Percentiles rank a stretch among this genome's conserved stretches.
Evolutionary conservation across 2,888 invertebrate genomes (phyloP).

Genomic region (Podabrus alpinus): DNA sequence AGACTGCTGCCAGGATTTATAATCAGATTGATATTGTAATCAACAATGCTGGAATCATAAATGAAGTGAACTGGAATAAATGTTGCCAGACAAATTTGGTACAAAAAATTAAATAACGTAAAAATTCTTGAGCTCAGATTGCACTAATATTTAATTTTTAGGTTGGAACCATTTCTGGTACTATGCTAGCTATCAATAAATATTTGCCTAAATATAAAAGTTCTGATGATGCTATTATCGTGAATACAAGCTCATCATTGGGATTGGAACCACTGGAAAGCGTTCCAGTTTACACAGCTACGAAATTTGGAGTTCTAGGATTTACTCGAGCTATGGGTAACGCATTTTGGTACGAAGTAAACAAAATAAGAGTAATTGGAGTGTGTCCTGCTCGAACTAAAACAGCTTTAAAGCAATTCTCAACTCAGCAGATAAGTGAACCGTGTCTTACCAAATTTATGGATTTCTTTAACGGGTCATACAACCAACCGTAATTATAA

Average conservation of each 20-base stretch:
- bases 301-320: constrained; percentile 26
- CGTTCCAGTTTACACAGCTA: constrained; percentile 13
- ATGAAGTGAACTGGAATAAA: constrained; percentile 34
- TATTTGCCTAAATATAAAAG: constrained; percentile 40
- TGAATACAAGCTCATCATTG: constrained; percentile 36
- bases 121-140: too few relatives aligned
- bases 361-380: constrained; percentile 28
- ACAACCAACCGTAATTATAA: neutral
- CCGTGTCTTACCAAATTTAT: neutral
- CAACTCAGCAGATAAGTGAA: neutral
- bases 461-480: neutral
- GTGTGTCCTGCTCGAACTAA: constrained; percentile 29
- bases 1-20: neutral
- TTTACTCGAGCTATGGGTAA: constrained; percentile 25
- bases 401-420: constrained; percentile 3
- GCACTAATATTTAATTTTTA: constrained; percentile 4
- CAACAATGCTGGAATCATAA: constrained; percentile 33
- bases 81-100: constrained; percentile 37
- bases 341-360: constrained; percentile 10
- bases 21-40: constrained; percentile 35
- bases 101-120: neutral
- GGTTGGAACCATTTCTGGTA: constrained; percentile 33
- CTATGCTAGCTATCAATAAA: constrained; percentile 32
- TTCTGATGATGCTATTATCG: constrained; percentile 33
- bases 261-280: constrained; percentile 23